These are phyloP conservation scores for Trachelus iudaicus DNA, from an alignment of 2,888 invertebrate species.

Conservation along the genomic window DNA sequence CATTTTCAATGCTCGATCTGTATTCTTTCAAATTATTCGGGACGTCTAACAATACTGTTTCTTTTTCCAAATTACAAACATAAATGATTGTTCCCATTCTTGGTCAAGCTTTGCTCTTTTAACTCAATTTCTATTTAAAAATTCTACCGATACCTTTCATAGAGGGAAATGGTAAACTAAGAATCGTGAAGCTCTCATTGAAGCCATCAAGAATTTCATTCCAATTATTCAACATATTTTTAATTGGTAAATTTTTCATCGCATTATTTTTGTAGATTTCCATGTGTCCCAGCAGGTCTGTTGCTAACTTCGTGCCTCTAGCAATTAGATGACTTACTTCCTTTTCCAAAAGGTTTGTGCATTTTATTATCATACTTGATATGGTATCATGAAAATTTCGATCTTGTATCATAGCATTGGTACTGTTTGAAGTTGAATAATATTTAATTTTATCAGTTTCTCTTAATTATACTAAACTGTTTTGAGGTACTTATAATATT, in stretches of 20 bases:
- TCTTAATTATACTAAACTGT: neutral
- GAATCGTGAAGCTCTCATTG: slow-evolving; percentile 6
- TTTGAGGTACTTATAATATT: neutral
- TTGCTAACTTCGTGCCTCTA: slow-evolving; percentile 9
- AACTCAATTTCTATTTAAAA: neutral
- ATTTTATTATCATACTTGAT: slow-evolving; percentile 23
- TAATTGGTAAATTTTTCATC: neutral
- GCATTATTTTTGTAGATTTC: neutral
- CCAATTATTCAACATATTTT: neutral
- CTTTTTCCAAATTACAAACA: neutral
- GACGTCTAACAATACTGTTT: neutral
- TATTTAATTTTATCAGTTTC: neutral
- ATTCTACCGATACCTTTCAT: neutral
- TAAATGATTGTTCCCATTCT: neutral
- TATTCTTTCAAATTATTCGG: neutral
- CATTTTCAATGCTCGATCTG: neutral
- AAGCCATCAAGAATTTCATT: neutral
- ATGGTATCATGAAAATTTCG: slow-evolving; percentile 29
- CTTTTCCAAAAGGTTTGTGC: slow-evolving; percentile 27
- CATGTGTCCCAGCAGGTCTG: neutral
- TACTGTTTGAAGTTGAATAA: slow-evolving; percentile 15
- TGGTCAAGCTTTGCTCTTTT: neutral
- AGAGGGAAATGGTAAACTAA: slow-evolving; percentile 19
- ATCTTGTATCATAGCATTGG: slow-evolving; percentile 22
- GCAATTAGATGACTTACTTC: neutral